phyloP scores from a whole-genome alignment of 2,113 vertebrate species.

The Gila orcuttii region DNA sequence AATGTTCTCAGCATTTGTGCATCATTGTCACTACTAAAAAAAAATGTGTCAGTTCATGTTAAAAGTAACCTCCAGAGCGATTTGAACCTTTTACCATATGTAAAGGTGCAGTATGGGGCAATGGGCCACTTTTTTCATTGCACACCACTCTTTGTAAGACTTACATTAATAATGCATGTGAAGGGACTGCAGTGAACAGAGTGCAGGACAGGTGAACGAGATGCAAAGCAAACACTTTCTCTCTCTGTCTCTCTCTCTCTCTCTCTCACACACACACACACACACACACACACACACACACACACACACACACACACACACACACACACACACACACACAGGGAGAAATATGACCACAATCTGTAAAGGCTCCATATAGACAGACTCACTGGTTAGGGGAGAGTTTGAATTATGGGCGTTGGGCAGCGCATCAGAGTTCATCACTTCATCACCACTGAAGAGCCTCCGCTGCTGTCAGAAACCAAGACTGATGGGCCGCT shows the following conservation, averaged over 20 bases:
- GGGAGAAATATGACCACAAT: conserved; percentile 51
- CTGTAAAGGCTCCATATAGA: conserved; percentile 41
- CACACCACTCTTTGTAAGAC: conserved; percentile 42
- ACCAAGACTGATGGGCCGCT: conserved; percentile 53
- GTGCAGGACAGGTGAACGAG: conserved; percentile 47
- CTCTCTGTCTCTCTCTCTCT: conserved; percentile 15
- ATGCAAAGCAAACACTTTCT: conserved; percentile 37
- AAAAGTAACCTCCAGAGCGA: neutral
- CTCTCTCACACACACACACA: conserved; percentile 6
- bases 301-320: neutral
- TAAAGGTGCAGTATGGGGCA: conserved; percentile 26
- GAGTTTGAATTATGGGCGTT: conserved; percentile 49
- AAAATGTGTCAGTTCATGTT: neutral
- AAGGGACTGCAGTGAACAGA: conserved; percentile 52
- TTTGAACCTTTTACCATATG: neutral
- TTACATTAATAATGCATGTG: conserved; percentile 62
- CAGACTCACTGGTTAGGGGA: conserved; percentile 29
- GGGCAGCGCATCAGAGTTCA: conserved; percentile 35
- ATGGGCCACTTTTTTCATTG: conserved; percentile 25
- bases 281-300: neutral
- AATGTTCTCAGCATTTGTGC: neutral
- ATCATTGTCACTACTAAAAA: neutral
- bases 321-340: conserved; percentile 22
- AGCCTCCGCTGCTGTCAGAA: conserved; percentile 51
- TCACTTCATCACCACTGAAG: conserved; percentile 46